Conservation (phyloP, 2,797 vertebrate genomes). For the Argyrosomus regius region DNA sequence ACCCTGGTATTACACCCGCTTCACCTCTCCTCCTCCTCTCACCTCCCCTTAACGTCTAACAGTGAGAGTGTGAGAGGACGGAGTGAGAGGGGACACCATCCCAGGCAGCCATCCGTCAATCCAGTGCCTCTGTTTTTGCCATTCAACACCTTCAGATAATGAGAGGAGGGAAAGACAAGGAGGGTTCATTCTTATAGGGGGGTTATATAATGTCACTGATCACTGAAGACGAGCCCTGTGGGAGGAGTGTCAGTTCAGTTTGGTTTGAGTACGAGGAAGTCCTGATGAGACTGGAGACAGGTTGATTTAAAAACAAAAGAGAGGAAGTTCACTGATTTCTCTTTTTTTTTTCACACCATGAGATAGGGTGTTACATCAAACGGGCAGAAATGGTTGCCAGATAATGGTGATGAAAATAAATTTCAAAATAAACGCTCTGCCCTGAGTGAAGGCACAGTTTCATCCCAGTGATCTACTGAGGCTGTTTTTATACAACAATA, state of each 20-base stretch:
- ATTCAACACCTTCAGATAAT: slow-evolving; percentile 73
- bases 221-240: slow-evolving; percentile 32
- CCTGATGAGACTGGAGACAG: slow-evolving; percentile 15
- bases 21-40: slow-evolving; percentile 45
- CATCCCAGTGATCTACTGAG: slow-evolving; percentile 4
- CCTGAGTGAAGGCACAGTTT: slow-evolving; percentile 11
- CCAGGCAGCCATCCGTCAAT: slow-evolving; percentile 61
- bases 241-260: slow-evolving; percentile 39
- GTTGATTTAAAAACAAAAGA: slow-evolving; percentile 52
- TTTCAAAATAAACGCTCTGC: slow-evolving; percentile 17
- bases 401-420: slow-evolving; percentile 29
- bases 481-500: not conserved
- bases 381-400: slow-evolving; percentile 9
- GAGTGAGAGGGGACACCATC: slow-evolving; percentile 50
- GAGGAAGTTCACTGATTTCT: slow-evolving; percentile 58
- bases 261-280: slow-evolving; percentile 18
- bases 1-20: slow-evolving; percentile 81
- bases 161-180: slow-evolving; percentile 63
- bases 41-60: slow-evolving; percentile 33
- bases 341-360: slow-evolving; percentile 49
- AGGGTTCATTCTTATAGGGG: slow-evolving; percentile 59
- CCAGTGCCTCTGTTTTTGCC: slow-evolving; percentile 51
- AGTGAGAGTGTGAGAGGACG: slow-evolving; percentile 72
- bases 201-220: slow-evolving; percentile 64
- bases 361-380: slow-evolving; percentile 18